phyloP scores from a whole-genome alignment of 2,888 invertebrate species.

The Erebia aethiops region DNA sequence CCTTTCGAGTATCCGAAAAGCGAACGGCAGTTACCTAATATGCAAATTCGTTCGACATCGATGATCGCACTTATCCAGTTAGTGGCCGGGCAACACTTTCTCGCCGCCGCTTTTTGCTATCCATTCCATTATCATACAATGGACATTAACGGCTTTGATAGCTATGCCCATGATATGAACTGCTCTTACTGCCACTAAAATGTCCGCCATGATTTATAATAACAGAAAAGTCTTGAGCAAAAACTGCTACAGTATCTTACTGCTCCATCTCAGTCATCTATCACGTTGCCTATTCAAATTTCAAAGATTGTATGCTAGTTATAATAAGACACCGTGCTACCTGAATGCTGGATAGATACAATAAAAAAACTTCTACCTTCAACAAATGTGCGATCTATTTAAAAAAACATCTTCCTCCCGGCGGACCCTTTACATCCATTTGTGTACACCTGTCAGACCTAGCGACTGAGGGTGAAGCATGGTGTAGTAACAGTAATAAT shows the following conservation, averaged over 20 bases:
- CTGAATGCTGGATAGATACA: constrained; percentile 1
- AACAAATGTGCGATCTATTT: constrained; percentile 14
- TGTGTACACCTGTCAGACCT: constrained; percentile 53
- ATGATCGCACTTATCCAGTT: constrained; percentile 61
- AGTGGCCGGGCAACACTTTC: constrained; percentile 65
- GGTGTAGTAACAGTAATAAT: constrained; percentile 31
- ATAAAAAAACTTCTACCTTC: constrained; percentile 9
- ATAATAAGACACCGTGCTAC: constrained; percentile 2
- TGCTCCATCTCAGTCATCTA: neutral
- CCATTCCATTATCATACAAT: constrained; percentile 68
- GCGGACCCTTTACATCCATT: constrained; percentile 31
- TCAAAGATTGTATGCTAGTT: neutral
- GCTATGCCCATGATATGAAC: constrained; percentile 36
- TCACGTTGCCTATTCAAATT: neutral
- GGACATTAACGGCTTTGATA: constrained; percentile 53
- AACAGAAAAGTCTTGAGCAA: neutral
- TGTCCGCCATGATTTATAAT: constrained; percentile 1
- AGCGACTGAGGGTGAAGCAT: constrained; percentile 45
- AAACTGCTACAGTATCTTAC: neutral
- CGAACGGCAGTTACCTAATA: constrained; percentile 59
- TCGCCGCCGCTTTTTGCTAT: constrained; percentile 47
- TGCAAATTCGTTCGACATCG: constrained; percentile 66
- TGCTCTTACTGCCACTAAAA: neutral
- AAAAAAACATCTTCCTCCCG: constrained; percentile 22
- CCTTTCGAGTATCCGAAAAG: constrained; percentile 32